Base-by-base conservation (phyloP, 1,140 invertebrate species). In the Anthonomus grandis region DNA sequence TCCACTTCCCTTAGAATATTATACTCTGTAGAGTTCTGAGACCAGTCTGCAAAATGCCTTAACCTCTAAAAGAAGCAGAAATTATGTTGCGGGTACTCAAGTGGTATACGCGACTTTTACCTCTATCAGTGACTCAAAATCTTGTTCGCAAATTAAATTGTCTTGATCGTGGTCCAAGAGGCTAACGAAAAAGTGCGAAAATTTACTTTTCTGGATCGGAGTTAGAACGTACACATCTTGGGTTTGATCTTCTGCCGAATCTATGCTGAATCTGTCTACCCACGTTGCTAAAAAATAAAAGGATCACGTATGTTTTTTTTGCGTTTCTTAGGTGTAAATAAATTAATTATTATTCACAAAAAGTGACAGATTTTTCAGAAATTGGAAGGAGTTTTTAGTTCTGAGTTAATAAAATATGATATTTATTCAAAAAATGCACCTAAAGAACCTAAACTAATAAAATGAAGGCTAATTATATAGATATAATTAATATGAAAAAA, bases 31-130 rank as follows among this genome's bases (percentile, higher is more conserved):
- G 83, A 83, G 68, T 85, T 84, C 52, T 73, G 77, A 25, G 84
- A 84, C 85, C 85, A 87, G 64, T 86, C 85, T 23, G 84, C 82
- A 69, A 86, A 87, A 70, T 86, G 83, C 31, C 84, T 78, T 58
- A 87, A 72, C 68, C 83, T 81, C 85, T 87, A 74, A 59, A 38
- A 42, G 44, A 31, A 54, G n/a, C n/a, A n/a, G n/a, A n/a, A n/a
- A n/a, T n/a, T n/a, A n/a, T n/a, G n/a, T n/a, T n/a, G n/a, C n/a
- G n/a, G n/a, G n/a, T n/a, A n/a, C n/a, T n/a, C n/a, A n/a, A n/a
- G n/a, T n/a, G n/a, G n/a, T n/a, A n/a, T n/a, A n/a, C n/a, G n/a
- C n/a, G n/a, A n/a, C n/a, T n/a, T n/a, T 17, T 76, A 86, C 86
- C 80, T 87, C 85, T 62, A 82, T 83, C 55, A 87, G 77, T 36